Percentiles rank a stretch among this genome's conserved stretches.
Conservation (phyloP, 2,888 invertebrate species). For the Pandemis corylana region DNA sequence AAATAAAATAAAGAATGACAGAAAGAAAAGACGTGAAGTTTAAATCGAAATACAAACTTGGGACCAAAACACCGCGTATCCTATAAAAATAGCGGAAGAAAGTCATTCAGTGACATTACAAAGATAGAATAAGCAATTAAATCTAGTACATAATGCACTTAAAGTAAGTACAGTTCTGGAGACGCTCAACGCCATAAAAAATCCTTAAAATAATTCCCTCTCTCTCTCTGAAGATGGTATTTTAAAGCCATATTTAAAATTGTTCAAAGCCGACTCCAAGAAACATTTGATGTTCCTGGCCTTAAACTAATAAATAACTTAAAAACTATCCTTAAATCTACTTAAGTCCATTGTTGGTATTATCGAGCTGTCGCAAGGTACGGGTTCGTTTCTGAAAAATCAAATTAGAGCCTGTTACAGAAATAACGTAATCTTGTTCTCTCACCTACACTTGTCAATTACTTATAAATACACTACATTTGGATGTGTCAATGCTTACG, state of each 20-base stretch:
- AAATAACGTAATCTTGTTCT: no score
- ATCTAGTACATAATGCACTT: no score
- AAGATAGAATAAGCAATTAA: neutral
- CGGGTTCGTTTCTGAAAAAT: conserved; percentile 87
- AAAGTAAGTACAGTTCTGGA: conserved; percentile 23
- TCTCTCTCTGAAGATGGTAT: neutral
- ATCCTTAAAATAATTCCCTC: no score
- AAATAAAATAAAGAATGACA: conserved; percentile 39
- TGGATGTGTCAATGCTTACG: no score
- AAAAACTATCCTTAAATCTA: conserved; percentile 81
- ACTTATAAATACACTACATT: no score
- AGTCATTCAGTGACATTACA: neutral
- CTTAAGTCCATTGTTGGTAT: conserved; percentile 87
- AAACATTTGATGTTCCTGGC: conserved; percentile 49
- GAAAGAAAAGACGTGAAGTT: conserved; percentile 36
- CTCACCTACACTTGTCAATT: no score
- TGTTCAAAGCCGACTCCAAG: conserved; percentile 24
- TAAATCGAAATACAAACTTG: conserved; percentile 27
- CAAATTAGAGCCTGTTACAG: neutral
- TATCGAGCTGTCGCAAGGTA: conserved; percentile 83
- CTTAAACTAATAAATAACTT: conserved; percentile 34
- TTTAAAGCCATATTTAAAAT: neutral
- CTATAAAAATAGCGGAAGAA: conserved; percentile 28
- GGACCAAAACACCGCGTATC: conserved; percentile 19
- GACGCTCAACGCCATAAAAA: conserved; percentile 32